Conservation (phyloP, 37 sponge, comb jelly and placozoan genomes). For the Tethya wilhelma region DNA sequence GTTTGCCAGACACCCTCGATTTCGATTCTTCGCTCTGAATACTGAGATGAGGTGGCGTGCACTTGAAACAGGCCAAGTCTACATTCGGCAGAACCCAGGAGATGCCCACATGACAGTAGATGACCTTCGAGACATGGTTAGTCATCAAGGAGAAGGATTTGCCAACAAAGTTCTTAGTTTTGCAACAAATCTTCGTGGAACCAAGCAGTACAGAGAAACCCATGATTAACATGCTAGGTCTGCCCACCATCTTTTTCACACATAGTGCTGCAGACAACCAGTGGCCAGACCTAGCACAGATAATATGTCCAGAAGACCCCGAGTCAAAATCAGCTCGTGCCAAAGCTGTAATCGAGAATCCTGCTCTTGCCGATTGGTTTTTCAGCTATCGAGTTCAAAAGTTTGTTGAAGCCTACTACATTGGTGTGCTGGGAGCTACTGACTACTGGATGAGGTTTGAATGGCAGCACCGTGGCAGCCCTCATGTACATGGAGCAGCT, state of each 20-base stretch:
- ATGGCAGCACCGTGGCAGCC: no score
- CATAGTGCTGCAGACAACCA: no score
- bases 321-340: neutral
- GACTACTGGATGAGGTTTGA: no score
- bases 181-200: slow-evolving; percentile 15
- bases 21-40: no score
- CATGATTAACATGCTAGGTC: slow-evolving; percentile 17
- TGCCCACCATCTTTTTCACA: no score
- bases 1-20: no score
- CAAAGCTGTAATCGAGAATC: slow-evolving; percentile 27
- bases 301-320: slow-evolving; percentile 23
- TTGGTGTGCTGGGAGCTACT: slow-evolving; percentile 42
- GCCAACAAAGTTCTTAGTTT: slow-evolving; percentile 21
- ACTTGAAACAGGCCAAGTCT: no score
- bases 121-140: slow-evolving; percentile 28
- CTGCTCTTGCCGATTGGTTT: slow-evolving; percentile 52
- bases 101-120: slow-evolving; percentile 27
- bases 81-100: slow-evolving; percentile 6
- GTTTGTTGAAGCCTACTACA: slow-evolving; percentile 27
- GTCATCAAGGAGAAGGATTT: slow-evolving; percentile 16
- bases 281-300: no score
- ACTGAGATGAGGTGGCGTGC: no score
- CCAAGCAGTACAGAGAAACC: slow-evolving; percentile 27
- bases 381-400: slow-evolving; percentile 22
- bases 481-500: slow-evolving; percentile 49